Evolutionary conservation across 23 tunicate species (phyloP).

Genomic region (Diplosoma virens): DNA sequence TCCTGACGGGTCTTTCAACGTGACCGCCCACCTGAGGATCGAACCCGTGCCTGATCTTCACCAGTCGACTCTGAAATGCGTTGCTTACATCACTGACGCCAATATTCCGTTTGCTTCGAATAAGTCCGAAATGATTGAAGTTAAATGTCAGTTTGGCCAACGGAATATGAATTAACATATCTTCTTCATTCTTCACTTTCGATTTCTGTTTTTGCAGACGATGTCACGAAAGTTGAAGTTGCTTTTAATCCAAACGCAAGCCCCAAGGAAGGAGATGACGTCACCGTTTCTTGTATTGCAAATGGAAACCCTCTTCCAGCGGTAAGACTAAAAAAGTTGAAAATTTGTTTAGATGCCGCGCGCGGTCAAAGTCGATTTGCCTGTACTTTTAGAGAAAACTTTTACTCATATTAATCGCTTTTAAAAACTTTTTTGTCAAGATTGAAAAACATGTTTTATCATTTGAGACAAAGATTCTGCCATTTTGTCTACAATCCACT

Average conservation of each 20-base stretch:
- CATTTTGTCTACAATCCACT: too few relatives aligned
- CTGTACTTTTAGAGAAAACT: too few relatives aligned
- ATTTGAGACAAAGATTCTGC: too few relatives aligned
- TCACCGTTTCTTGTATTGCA: neutral
- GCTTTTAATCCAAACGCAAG: neutral
- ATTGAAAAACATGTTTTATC: too few relatives aligned
- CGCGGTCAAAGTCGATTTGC: too few relatives aligned
- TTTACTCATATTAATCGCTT: too few relatives aligned
- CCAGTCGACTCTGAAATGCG: neutral
- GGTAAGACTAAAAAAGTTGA: neutral
- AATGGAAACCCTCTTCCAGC: slow-evolving; percentile 18
- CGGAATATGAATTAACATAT: neutral
- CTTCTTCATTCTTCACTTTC: neutral
- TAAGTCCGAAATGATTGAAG: neutral
- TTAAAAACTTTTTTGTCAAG: too few relatives aligned
- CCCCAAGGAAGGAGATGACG: neutral
- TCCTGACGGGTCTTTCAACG: slow-evolving; percentile 24
- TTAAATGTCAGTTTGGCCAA: slow-evolving; percentile 1
- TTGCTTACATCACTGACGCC: neutral
- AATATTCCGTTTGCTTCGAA: neutral
- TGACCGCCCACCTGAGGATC: slow-evolving; percentile 8
- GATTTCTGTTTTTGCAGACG: neutral
- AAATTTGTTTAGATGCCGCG: too few relatives aligned
- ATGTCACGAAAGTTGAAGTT: neutral
- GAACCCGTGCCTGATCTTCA: slow-evolving; percentile 8